phyloP scores from a whole-genome alignment of 2,797 vertebrate genomes.

The Spatula clypeata region DNA sequence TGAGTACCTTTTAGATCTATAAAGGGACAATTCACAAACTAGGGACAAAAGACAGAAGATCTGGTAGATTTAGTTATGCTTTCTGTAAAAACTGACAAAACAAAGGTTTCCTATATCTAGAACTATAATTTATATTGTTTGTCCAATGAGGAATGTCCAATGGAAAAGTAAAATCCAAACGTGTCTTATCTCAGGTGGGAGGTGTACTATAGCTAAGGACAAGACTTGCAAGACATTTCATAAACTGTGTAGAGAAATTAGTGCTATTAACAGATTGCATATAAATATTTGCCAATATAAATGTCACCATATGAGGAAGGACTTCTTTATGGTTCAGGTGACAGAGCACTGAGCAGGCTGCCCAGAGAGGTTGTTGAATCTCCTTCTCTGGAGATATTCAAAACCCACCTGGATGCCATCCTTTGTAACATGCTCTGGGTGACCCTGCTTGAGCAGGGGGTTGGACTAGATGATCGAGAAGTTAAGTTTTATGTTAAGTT shows the following conservation, averaged over 20 bases:
- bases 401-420: no score
- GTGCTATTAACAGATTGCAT: background rate
- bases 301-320: no score
- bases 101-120: background rate
- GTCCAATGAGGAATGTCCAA: background rate
- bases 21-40: background rate
- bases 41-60: background rate
- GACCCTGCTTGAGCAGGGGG: no score
- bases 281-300: background rate
- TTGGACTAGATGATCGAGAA: background rate
- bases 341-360: no score
- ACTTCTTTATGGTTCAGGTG: no score
- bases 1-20: background rate
- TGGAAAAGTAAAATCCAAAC: background rate
- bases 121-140: background rate
- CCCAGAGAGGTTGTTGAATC: no score
- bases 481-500: background rate
- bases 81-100: background rate
- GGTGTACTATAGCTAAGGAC: background rate
- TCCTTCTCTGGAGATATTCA: no score
- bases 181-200: background rate
- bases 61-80: background rate
- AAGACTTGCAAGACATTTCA: background rate
- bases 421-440: no score
- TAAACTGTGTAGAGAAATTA: background rate